Evolutionary conservation across 2,113 vertebrate species (phyloP), one percentile per base, ranked within the genome.

Genomic region (Nesoenas mayeri): DNA sequence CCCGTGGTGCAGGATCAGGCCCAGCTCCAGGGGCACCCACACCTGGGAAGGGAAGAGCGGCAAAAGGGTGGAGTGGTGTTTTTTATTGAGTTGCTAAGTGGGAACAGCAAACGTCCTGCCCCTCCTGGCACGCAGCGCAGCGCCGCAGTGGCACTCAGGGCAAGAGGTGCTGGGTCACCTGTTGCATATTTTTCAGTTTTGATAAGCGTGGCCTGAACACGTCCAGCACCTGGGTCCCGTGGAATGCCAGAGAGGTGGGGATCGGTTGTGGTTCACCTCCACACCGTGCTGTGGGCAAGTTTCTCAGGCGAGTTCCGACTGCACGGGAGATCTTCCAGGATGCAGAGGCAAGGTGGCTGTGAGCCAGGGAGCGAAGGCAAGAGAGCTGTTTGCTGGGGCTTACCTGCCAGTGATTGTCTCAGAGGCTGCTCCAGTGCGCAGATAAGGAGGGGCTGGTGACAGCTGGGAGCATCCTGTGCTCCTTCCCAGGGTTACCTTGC

Each of bases 111-210:
- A 54, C 2, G 19, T 44, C 66, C 71, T 42, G 64, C 58, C 38
- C 44, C 9, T 51, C 48, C 86, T 69, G 47, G 85, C 20, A 0
- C 19, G 2, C 3, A 3, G 77, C 1, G 0, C 25, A 16, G 80
- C 1, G 2, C 54, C 0, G 0, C 4, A 0, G 19, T 38, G 69
- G 74, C 86, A 62, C 62, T 90, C 3, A 0, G 0, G 0, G 66
- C 19, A 12, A 58, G 95, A 88, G 85, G 71, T 3, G 5, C 85
- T 0, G 0, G 31, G 34, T 86, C 85, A 70, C 91, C 72, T 90
- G 60, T 47, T 88, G 51, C 72, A n/a, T 93, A 74, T 70, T 88
- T 96, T 31, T 40, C 51, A 19, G 60, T 24, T 31, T 74, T 47
- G 62, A 62, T 92, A 90, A 92, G 44, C 3, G 5, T 53, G 66